Evolutionary conservation across 2,888 invertebrate genomes (phyloP).

Genomic region (Antheraea yamamai): DNA sequence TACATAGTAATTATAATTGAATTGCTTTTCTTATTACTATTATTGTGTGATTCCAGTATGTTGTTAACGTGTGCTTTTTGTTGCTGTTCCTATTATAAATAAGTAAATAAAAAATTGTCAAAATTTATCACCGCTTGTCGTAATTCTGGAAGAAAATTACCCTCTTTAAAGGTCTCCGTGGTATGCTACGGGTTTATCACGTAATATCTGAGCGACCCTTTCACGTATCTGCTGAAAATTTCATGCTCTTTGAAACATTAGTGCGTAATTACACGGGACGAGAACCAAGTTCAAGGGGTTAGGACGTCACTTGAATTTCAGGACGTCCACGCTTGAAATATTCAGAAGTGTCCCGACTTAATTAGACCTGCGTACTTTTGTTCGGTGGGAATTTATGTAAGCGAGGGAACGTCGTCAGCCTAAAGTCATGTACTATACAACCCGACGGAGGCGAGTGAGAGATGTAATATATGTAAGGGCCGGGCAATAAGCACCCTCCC

Average conservation of each 20-base stretch:
- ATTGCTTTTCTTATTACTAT: too few relatives aligned
- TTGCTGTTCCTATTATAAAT: too few relatives aligned
- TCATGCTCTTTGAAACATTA: slow-evolving; percentile 49
- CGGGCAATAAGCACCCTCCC: slow-evolving; percentile 57
- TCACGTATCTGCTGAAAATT: slow-evolving; percentile 27
- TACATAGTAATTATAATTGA: too few relatives aligned
- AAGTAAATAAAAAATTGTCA: too few relatives aligned
- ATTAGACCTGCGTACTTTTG: slow-evolving; percentile 63
- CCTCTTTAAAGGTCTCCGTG: neutral
- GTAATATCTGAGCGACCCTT: slow-evolving; percentile 25
- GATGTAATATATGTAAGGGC: slow-evolving; percentile 64
- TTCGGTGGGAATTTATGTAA: slow-evolving; percentile 58
- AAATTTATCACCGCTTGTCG: neutral
- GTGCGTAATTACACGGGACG: slow-evolving; percentile 48
- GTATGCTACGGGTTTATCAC: neutral
- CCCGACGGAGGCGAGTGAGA: slow-evolving; percentile 45
- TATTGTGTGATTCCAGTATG: too few relatives aligned
- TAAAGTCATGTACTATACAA: slow-evolving; percentile 59
- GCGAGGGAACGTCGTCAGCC: slow-evolving; percentile 47
- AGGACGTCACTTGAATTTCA: slow-evolving; percentile 37
- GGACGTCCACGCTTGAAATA: slow-evolving; percentile 51
- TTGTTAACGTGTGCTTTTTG: too few relatives aligned
- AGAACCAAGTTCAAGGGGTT: slow-evolving; percentile 45
- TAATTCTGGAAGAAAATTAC: neutral
- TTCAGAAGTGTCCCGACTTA: slow-evolving; percentile 66